A percentile compares a stretch with the other conserved stretches of the same genome.
Conservation (phyloP, 37 sponge, comb jelly and placozoan species). For the Aphrocallistes beatrix region DNA sequence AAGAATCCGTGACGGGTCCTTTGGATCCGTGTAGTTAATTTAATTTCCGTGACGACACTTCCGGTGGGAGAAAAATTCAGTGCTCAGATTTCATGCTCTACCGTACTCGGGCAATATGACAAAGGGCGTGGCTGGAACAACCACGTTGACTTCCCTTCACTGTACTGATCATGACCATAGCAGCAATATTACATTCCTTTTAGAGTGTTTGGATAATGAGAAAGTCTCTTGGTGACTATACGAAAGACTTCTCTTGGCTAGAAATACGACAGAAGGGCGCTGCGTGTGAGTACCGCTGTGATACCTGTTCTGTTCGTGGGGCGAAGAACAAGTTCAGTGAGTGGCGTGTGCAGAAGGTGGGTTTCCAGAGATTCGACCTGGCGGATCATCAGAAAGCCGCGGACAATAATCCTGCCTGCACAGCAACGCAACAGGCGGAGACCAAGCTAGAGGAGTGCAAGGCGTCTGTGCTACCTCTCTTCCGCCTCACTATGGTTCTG, state of each 20-base stretch:
- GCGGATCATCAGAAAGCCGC: conserved; percentile 19
- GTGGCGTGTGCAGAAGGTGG: neutral
- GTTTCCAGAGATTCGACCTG: neutral
- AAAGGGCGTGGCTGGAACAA: neutral
- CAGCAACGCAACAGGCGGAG: neutral
- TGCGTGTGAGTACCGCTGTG: neutral
- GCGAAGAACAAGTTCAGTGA: neutral
- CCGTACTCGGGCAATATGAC: neutral
- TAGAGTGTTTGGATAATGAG: neutral
- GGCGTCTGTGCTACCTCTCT: neutral
- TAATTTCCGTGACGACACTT: too few relatives aligned
- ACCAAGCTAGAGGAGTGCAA: conserved; percentile 9
- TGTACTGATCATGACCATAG: neutral
- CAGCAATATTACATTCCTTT: neutral
- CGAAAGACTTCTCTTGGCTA: neutral
- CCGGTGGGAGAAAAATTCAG: too few relatives aligned
- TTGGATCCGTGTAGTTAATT: too few relatives aligned
- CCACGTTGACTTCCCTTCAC: neutral
- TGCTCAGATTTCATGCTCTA: neutral
- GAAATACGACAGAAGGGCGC: neutral
- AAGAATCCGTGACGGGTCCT: too few relatives aligned
- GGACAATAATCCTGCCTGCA: neutral
- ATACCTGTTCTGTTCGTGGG: neutral
- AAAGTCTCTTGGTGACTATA: neutral
- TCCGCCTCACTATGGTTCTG: conserved; percentile 2